These are phyloP conservation scores for Halictus ligatus DNA, from an alignment of 2,888 invertebrate genomes.

Conservation along the genomic window DNA sequence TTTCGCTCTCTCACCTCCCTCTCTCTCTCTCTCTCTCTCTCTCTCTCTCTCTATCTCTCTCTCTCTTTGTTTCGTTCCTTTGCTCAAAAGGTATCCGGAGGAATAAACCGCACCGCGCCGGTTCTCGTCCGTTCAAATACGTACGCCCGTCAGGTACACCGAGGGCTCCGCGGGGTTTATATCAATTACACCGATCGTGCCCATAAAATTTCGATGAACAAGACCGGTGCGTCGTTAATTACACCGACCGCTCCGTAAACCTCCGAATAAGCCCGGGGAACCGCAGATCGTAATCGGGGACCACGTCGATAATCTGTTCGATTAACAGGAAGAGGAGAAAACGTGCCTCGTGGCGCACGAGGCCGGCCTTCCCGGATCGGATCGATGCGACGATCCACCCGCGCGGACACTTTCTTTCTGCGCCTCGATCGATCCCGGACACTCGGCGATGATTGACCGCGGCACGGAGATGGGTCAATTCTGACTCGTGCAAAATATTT, in stretches of 20 bases:
- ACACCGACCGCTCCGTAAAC: conserved; percentile 48
- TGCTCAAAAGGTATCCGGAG: conserved; percentile 25
- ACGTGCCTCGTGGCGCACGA: not conserved
- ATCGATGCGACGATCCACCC: conserved; percentile 5
- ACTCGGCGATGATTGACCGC: not conserved
- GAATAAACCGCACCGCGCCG: conserved; percentile 17
- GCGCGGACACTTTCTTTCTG: conserved; percentile 18
- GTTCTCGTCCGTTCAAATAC: conserved; percentile 31
- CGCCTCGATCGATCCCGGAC: not conserved
- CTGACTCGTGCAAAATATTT: not conserved
- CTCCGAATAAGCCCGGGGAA: conserved; percentile 49
- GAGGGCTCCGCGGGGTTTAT: conserved; percentile 56
- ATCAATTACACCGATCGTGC: conserved; percentile 71
- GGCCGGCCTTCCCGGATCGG: conserved; percentile 2
- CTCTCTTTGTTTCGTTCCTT: not conserved
- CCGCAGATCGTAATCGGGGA: conserved; percentile 53
- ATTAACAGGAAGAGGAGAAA: conserved; percentile 36
- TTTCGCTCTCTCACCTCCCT: not conserved
- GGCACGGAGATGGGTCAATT: not conserved
- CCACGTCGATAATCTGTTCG: conserved; percentile 53
- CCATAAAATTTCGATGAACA: conserved; percentile 69
- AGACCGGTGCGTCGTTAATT: conserved; percentile 66
- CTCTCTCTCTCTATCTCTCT: not conserved
- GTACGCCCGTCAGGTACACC: conserved; percentile 36
- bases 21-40: not conserved